Conservation (phyloP, 1,140 invertebrate species). For the Cyclargus thomasi region DNA sequence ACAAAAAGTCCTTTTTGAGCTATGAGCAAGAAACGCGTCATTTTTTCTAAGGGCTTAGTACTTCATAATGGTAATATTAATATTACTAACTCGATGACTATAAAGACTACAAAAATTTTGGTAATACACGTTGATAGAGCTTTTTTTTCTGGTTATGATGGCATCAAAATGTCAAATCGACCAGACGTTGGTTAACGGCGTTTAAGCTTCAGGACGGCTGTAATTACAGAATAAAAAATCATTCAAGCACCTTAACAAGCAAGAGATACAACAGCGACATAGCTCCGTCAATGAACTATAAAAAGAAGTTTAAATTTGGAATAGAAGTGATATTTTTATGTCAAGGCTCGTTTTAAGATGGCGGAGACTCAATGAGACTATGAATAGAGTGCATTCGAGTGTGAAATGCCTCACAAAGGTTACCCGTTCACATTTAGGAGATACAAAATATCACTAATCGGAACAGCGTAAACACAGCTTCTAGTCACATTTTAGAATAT, state of each 20-base stretch:
- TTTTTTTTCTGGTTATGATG: too few species aligned
- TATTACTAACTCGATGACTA: too few species aligned
- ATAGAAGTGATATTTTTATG: conserved; percentile 12
- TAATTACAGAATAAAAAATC: background rate
- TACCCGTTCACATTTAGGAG: conserved; percentile 5
- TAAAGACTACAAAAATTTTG: too few species aligned
- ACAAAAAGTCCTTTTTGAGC: too few species aligned
- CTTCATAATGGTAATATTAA: too few species aligned
- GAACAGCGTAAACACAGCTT: background rate
- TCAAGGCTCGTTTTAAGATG: conserved; percentile 12
- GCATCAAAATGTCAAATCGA: too few species aligned
- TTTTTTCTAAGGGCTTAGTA: too few species aligned
- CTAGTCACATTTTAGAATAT: background rate
- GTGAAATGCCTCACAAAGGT: conserved; percentile 12
- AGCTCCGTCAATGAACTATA: background rate
- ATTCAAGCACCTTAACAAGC: background rate
- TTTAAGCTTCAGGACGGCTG: background rate
- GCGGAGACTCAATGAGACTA: conserved; percentile 2
- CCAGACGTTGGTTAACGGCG: too few species aligned
- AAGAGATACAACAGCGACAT: too few species aligned
- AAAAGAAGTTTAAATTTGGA: background rate
- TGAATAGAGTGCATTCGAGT: conserved; percentile 2
- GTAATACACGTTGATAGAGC: too few species aligned
- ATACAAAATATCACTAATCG: conserved; percentile 8
- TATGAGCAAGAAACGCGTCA: too few species aligned